Base-by-base conservation (phyloP, 2,113 vertebrate genomes). In the Hypanus sabinus region DNA sequence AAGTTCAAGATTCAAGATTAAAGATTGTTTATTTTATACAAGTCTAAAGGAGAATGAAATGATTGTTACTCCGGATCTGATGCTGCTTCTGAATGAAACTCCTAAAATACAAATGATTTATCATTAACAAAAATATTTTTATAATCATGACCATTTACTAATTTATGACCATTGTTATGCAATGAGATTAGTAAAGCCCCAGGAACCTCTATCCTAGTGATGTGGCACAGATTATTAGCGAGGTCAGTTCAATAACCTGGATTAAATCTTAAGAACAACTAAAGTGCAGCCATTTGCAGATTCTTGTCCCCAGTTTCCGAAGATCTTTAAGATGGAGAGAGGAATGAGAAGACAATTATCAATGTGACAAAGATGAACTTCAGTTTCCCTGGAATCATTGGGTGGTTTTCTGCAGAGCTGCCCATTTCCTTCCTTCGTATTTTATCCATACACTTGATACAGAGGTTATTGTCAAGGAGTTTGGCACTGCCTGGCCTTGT, bases 401-500 rank as follows among this genome's bases (percentile, higher is more conserved):
- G 91, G 91, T 71, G 70, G 85, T 93, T 93, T 71, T 38, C 70
- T 93, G 65, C 36, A 27, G 33, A 16, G 22, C 14, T 93, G 68
- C 18, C 91, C 36, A 55, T 24, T 93, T 73, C 91, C 60, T 68
- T 90, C 30, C 60, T 68, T 1, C 7, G 30, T 65, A 6, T 68
- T 90, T 90, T 75, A 27, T 73, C 68, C 91, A 46, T 70, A 71
- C 91, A 92, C 68, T 93, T 93, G 91, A 93, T 93, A 73, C 91
- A 93, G 68, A 75, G 33, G 33, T 24, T 46, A 73, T 73, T 93
- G 68, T 93, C 91, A 75, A 33, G 11, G 70, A 11, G 68, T 36
- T 93, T 73, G 91, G 68, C 91, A 75, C 70, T 46, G 70, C 68
- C 27, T 73, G 38, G 91, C 24, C 38, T 38, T 22, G 65, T 75